These are phyloP conservation scores for Bungarus multicinctus DNA, from an alignment of 2,113 vertebrate species.

Conservation along the genomic window DNA sequence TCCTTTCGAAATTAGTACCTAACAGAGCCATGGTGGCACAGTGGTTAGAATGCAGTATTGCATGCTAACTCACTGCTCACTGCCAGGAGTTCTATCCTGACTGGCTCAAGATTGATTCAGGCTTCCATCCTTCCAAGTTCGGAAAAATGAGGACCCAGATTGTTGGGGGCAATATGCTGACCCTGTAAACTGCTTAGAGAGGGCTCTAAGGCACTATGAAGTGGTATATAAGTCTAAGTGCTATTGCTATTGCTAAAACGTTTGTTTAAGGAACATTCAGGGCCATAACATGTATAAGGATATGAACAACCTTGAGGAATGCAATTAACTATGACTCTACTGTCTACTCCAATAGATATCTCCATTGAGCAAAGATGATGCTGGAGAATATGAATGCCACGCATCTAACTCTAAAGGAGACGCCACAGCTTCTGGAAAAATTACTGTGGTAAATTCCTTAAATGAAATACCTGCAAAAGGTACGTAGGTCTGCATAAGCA, in stretches of 20 bases:
- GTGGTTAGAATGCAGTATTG: background rate
- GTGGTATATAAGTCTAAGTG: background rate
- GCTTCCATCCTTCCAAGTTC: background rate
- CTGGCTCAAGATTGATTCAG: background rate
- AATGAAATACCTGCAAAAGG: slow-evolving; percentile 81
- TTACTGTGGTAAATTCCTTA: slow-evolving; percentile 79
- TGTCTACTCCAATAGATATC: slow-evolving; percentile 75
- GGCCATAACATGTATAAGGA: background rate
- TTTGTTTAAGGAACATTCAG: background rate
- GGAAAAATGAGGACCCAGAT: background rate
- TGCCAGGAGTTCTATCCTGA: background rate
- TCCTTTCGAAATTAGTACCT: background rate
- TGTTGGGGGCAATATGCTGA: background rate
- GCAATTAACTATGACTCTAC: slow-evolving; percentile 9
- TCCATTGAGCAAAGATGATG: slow-evolving; percentile 85
- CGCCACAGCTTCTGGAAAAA: slow-evolving; percentile 79
- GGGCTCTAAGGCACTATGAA: background rate
- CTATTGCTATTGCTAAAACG: background rate
- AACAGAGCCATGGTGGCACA: background rate
- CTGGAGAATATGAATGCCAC: slow-evolving; percentile 87
- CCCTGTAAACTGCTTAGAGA: background rate
- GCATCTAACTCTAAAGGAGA: slow-evolving; percentile 84
- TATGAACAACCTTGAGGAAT: background rate
- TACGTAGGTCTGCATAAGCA: slow-evolving; percentile 31
- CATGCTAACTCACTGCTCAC: background rate